Evolutionary conservation across 2,888 invertebrate genomes (phyloP), one percentile per base, ranked within the genome.

Genomic region (Tetropium fuscum): DNA sequence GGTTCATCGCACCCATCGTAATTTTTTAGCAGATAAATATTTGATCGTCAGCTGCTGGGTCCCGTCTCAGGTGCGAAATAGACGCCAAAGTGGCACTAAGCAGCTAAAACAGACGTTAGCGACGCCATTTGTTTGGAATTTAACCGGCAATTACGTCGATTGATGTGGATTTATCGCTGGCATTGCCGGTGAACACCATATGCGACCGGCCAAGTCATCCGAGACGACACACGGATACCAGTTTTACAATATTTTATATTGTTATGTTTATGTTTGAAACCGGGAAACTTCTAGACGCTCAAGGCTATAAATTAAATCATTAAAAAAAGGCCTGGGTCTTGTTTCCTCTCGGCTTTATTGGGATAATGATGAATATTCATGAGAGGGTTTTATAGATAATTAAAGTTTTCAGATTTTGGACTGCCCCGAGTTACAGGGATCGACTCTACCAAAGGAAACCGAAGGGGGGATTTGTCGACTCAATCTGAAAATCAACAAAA

Each of bases 101-200:
- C 73, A 71, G 73, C 72, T 72, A 72, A 73, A 70, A 70, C 57
- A 63, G 64, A 68, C 66, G 68, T 74, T 68, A 68, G 62, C 66
- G 62, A 72, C 73, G 66, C 73, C 72, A 68, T 72, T 71, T 66
- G 68, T 68, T 64, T 63, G 63, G 68, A 69, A 67, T 65, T 60
- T 60, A 60, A 59, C 59, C 53, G 54, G 56, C 66, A 67, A 68
- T 70, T 70, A 67, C 67, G 10, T 49, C 56, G 57, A 60, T 64
- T 64, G 67, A 66, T 63, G 58, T 64, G 59, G 59, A 70, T 70
- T 70, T 70, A 70, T 64, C 41, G 62, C 49, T 53, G 55, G 36
- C 56, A 62, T 62, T 22, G 59, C 53, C 57, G 36, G 38, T 48
- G 47, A 62, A 64, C 60, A 43, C 66, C 68, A 68, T 68, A 66